Base-by-base conservation (phyloP, 2,888 invertebrate species). In the Synergus gifuensis region DNA sequence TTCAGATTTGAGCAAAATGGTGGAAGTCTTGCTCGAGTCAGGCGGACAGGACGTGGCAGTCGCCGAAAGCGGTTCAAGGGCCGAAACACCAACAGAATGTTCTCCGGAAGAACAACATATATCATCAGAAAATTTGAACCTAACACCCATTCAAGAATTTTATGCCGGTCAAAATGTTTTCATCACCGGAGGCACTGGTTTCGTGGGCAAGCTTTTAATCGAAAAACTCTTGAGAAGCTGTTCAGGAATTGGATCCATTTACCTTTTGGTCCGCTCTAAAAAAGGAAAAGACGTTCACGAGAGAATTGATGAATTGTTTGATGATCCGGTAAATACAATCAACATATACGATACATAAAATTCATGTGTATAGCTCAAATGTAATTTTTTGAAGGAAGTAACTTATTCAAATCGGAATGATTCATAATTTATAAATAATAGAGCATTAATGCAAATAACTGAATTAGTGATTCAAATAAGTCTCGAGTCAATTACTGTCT, bases 191-290 rank as follows among this genome's bases (percentile, higher is more conserved):
- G 95, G 94, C 62, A 95, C 95, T 4, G 95, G 95, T 3, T 96
- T 96, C 88, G 91, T 96, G 88, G 95, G 96, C 14, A 96, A 96
- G 90, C 94, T 95, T n/a, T 90, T 95, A 28, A 93, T 95, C 36
- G 95, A 96, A 90, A 96, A 96, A 89, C 90, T 96, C n/a, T 92
- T 96, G 16, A 93, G 95, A 81, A 93, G 94, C 76, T 94, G 95
- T 85, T 94, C 95, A 4, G 93, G 93, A 4, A 91, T 96, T 40
- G 92, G 92, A 49, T 93, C 92, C 80, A 93, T 96, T 77, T 96
- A 95, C 89, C 88, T 95, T 42, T 90, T 95, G 81, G 93, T 95
- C 42, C 91, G 95, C 42, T 93, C 94, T 1, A 94, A 94, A 87
- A 89, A 94, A 85, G 94, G 94, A 7, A 93, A 94, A 84, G 92